Conservation (phyloP, 1,140 invertebrate genomes). For the Rhyzopertha dominica region DNA sequence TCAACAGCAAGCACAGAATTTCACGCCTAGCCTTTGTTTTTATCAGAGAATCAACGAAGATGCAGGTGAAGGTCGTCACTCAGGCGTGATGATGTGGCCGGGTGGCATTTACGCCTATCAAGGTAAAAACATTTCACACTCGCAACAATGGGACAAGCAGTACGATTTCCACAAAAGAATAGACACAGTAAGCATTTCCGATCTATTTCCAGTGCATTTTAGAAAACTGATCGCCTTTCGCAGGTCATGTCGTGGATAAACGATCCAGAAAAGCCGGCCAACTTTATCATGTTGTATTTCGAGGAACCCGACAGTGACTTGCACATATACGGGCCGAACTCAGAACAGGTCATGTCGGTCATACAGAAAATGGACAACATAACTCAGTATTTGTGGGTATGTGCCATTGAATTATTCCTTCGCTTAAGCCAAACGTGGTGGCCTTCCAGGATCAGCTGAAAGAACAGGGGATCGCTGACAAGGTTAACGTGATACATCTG, state of each 20-base stretch:
- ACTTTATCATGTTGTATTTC: conserved; percentile 66
- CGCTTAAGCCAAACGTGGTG: not conserved
- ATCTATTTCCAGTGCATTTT: too few relatives aligned
- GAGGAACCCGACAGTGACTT: conserved; percentile 64
- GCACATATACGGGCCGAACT: conserved; percentile 49
- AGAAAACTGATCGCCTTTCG: conserved; percentile 12
- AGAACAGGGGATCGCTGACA: conserved; percentile 47
- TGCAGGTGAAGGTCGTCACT: conserved; percentile 45
- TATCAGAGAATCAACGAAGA: conserved; percentile 55
- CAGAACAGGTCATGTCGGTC: conserved; percentile 39
- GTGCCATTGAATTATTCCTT: conserved; percentile 3
- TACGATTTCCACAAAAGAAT: conserved; percentile 53
- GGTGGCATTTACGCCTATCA: conserved; percentile 50
- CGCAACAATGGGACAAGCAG: conserved; percentile 38
- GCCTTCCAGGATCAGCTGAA: conserved; percentile 51
- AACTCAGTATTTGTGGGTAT: conserved; percentile 49
- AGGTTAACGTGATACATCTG: conserved; percentile 63
- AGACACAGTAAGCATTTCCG: conserved; percentile 46
- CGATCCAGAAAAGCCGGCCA: conserved; percentile 52
- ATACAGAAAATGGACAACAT: conserved; percentile 54
- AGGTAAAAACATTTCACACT: conserved; percentile 43
- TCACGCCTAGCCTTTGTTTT: too few relatives aligned
- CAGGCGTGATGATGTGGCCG: conserved; percentile 61
- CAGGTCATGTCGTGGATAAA: conserved; percentile 60
- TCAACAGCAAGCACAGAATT: too few relatives aligned